Base-by-base conservation (phyloP, 1,140 invertebrate genomes). In the Drosophila persimilis region DNA sequence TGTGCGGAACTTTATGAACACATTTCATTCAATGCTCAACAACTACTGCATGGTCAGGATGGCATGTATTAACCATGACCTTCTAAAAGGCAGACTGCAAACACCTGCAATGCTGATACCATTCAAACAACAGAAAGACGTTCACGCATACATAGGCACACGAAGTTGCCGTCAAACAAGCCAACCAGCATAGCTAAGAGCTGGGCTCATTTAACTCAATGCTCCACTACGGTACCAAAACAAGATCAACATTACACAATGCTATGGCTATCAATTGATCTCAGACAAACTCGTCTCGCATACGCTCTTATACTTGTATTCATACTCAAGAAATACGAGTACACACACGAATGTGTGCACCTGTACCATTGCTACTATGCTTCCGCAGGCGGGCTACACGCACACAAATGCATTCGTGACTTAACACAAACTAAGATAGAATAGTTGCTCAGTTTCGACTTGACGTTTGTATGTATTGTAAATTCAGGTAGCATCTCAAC, bases 221-320 rank as follows among this genome's bases (percentile, higher is more conserved):
- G 77, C 77, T 77, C 77, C 70, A 77, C 74, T 77, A 80, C 76
- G 76, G 76, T 73, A 81, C 67, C 80, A 77, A 83, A 83, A 83
- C 80, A 77, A 83, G 80, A 83, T 80, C 74, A 83, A 73, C 77
- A 77, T 83, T 80, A 77, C 77, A 77, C 80, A 80, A 83, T 74
- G 70, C 59, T 52, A 73, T 65, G 62, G 69, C 73, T 71, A 80
- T 83, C 77, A 79, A 83, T 83, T 80, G 80, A 80, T 83, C 77
- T 76, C 72, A 77, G 60, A 71, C 65, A 80, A 78, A 78, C 67
- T 63, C 62, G 73, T 72, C 76, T 77, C 73, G 56, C 60, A 47
- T 60, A 78, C 59, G 51, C 17, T 41, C 46, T 43, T 39, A 39
- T 31, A 31, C 29, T 31, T 31, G 29, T 8, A 7, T 31, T 8